phyloP scores from a whole-genome alignment of 2,113 vertebrate genomes.

The Megalops atlanticus region DNA sequence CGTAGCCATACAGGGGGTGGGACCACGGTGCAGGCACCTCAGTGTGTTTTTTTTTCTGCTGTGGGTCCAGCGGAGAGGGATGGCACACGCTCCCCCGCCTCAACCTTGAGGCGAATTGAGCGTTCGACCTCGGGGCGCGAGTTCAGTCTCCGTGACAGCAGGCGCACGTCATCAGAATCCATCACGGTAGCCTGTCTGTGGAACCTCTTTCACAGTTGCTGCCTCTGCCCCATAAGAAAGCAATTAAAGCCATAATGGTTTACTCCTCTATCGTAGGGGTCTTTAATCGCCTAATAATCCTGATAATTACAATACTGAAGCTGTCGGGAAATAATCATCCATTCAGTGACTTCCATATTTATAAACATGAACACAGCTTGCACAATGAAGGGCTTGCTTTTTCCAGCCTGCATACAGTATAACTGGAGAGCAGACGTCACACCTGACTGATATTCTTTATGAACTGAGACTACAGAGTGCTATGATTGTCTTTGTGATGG shows the following conservation, averaged over 20 bases:
- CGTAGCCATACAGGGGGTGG: too few relatives aligned
- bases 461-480: too few relatives aligned
- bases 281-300: constrained; percentile 7
- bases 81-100: not conserved
- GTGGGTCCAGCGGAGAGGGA: not conserved
- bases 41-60: too few relatives aligned
- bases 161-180: not conserved
- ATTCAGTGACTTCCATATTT: not conserved
- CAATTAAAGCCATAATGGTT: constrained; percentile 3
- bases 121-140: not conserved
- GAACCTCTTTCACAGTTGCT: not conserved
- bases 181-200: not conserved
- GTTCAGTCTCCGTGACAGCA: not conserved
- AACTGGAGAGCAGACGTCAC: too few relatives aligned
- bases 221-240: not conserved
- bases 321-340: not conserved
- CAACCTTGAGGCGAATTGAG: not conserved
- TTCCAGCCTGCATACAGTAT: not conserved
- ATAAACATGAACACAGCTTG: not conserved
- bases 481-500: too few relatives aligned
- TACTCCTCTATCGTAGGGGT: not conserved
- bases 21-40: too few relatives aligned
- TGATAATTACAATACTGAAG: not conserved
- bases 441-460: too few relatives aligned
- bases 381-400: not conserved